These are phyloP conservation scores for Camponotus floridanus DNA, from an alignment of 1,140 invertebrate species.

Conservation along the genomic window DNA sequence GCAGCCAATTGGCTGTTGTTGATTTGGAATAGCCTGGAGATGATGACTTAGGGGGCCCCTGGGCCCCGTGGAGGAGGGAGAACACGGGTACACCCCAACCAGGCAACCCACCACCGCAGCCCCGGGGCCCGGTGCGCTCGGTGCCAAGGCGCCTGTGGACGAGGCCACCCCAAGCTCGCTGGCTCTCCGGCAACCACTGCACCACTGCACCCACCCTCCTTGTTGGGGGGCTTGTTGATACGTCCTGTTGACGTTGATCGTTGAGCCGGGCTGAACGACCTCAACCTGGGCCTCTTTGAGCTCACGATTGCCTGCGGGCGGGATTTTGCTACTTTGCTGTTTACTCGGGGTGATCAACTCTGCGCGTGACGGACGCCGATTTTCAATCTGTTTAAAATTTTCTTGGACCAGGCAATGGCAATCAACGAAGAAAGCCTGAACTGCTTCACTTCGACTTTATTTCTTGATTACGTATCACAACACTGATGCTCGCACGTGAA, in stretches of 20 bases:
- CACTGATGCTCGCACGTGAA: slow-evolving; percentile 12
- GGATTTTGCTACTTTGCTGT: slow-evolving; percentile 80
- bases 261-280: slow-evolving; percentile 76
- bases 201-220: slow-evolving; percentile 81
- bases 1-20: slow-evolving; percentile 76
- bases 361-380: slow-evolving; percentile 28
- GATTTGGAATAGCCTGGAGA: slow-evolving; percentile 73
- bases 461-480: slow-evolving; percentile 2
- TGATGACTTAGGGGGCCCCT: slow-evolving; percentile 84
- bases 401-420: slow-evolving; percentile 15
- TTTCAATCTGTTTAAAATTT: slow-evolving; percentile 41
- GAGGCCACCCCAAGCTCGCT: slow-evolving; percentile 84
- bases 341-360: slow-evolving; percentile 29
- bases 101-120: slow-evolving; percentile 87
- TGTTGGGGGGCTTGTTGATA: slow-evolving; percentile 65
- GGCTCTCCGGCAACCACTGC: slow-evolving; percentile 81
- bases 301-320: slow-evolving; percentile 75
- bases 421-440: slow-evolving; percentile 10
- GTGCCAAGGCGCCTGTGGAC: slow-evolving; percentile 83
- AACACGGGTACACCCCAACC: slow-evolving; percentile 87
- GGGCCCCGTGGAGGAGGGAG: slow-evolving; percentile 85
- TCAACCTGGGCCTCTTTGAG: slow-evolving; percentile 76
- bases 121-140: slow-evolving; percentile 83
- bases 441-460: slow-evolving; percentile 65
- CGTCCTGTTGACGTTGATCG: slow-evolving; percentile 68